Evolutionary conservation across 2,888 invertebrate genomes (phyloP), one percentile per base, ranked within the genome.

Genomic region (Drosophila vallismaia): DNA sequence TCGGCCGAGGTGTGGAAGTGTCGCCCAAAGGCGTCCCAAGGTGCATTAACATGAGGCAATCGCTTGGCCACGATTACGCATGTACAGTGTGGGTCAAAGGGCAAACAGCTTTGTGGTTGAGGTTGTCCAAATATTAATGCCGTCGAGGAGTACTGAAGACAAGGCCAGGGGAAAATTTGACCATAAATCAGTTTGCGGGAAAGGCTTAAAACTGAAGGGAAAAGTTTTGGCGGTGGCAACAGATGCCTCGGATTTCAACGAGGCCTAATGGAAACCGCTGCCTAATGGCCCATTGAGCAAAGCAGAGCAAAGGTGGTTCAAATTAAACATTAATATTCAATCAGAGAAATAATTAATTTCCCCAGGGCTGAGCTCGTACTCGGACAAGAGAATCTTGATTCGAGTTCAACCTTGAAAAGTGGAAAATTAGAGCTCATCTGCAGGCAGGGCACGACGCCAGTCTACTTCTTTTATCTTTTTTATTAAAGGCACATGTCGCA

Each of bases 251-350:
- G 14, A 67, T 55, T 68, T 78, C 59, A 56, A 69, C 57, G 69
- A 42, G 56, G 19, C 69, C 54, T 40, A 67, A 55, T 36, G 54
- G 55, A 42, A 45, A 28, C 49, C 10, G 10, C 36, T 36, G 12
- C 24, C 51, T 71, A 71, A 81, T 87, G 88, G 69, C 2, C 28
- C 12, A 8, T 24, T 29, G 12, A 14, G 4, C 31, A 36, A 28
- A 9, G 33, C 7, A 31, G 52, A 42, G 40, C 52, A 36, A 33
- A 40, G 55, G 58, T 46, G 42, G 57, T 59, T 51, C 14, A 71
- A 71, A 72, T 79, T 71, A 49, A 79, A 76, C 82, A 83, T 83
- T 86, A 86, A 86, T 88, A 86, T 86, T 82, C 68, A 79, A 88
- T 88, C 86, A 76, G 62, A 64, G 26, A 40, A 33, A 42, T 62